phyloP scores from a whole-genome alignment of 2,113 vertebrate genomes.

The Gopherus flavomarginatus region DNA sequence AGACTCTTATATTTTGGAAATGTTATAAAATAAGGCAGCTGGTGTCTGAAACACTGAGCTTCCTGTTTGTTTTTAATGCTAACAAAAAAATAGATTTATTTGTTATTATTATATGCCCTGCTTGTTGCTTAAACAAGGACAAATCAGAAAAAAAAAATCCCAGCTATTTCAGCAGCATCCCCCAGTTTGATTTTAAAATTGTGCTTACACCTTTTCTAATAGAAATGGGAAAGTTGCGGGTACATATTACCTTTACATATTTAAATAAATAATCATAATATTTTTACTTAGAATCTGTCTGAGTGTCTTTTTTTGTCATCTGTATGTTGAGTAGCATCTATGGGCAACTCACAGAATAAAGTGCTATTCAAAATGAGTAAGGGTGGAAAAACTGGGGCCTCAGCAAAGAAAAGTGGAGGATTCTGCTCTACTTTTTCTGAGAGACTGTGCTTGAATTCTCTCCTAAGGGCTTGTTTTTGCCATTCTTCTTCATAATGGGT shows the following conservation, averaged over 20 bases:
- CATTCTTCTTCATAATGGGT: background rate
- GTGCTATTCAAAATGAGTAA: background rate
- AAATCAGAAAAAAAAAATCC: background rate
- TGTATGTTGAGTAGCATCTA: background rate
- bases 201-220: background rate
- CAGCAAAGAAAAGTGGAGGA: background rate
- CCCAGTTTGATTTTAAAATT: background rate
- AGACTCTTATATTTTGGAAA: background rate
- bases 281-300: background rate
- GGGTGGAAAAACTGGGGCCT: background rate
- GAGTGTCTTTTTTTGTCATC: background rate
- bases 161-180: background rate
- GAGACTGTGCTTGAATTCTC: background rate
- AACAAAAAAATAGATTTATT: background rate
- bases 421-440: background rate
- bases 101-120: background rate
- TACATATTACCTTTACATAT: background rate
- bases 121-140: background rate
- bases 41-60: background rate
- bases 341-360: background rate
- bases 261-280: background rate
- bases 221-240: background rate
- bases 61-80: background rate
- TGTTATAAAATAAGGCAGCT: background rate
- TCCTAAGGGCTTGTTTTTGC: background rate